These are phyloP conservation scores for Odontesthes bonariensis DNA, from an alignment of 2,113 vertebrate genomes.

Conservation along the genomic window DNA sequence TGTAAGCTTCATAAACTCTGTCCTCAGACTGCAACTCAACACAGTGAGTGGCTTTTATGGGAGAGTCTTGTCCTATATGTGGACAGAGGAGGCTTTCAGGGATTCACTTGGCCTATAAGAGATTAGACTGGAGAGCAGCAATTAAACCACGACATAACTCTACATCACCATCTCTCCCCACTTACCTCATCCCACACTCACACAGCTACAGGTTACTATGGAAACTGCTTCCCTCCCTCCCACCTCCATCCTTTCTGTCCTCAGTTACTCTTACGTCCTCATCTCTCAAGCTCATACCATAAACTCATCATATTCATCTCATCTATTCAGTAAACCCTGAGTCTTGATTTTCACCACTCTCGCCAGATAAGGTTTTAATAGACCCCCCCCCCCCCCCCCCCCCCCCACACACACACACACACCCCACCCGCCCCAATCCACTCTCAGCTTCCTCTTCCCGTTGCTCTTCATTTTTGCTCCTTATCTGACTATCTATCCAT, in stretches of 20 bases:
- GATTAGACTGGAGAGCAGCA: slow-evolving; percentile 62
- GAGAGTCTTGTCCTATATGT: neutral
- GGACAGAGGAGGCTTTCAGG: slow-evolving; percentile 32
- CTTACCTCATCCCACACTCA: slow-evolving; percentile 39
- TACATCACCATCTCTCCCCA: slow-evolving; percentile 41
- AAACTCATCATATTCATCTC: slow-evolving; percentile 13
- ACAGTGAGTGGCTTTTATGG: neutral
- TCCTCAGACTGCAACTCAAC: slow-evolving; percentile 1
- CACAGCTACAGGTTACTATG: slow-evolving; percentile 67
- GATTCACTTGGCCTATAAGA: slow-evolving; percentile 46
- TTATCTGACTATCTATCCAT: slow-evolving; percentile 28
- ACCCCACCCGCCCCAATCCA: too few species aligned
- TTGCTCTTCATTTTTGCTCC: neutral
- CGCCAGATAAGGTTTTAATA: neutral
- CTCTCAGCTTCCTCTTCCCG: neutral
- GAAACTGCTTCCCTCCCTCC: slow-evolving; percentile 55
- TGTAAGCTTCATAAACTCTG: slow-evolving; percentile 18
- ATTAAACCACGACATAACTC: slow-evolving; percentile 64
- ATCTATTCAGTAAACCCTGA: slow-evolving; percentile 36
- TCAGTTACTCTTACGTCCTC: slow-evolving; percentile 33
- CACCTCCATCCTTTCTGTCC: slow-evolving; percentile 26
- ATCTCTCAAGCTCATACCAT: slow-evolving; percentile 14
- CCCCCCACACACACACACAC: too few species aligned
- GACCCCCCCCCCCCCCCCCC: too few species aligned
- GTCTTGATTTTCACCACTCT: neutral